Percentiles rank a stretch among this genome's conserved stretches.
phyloP scores from a whole-genome alignment of 2,888 invertebrate species.

The Trichogramma dendrolimi region DNA sequence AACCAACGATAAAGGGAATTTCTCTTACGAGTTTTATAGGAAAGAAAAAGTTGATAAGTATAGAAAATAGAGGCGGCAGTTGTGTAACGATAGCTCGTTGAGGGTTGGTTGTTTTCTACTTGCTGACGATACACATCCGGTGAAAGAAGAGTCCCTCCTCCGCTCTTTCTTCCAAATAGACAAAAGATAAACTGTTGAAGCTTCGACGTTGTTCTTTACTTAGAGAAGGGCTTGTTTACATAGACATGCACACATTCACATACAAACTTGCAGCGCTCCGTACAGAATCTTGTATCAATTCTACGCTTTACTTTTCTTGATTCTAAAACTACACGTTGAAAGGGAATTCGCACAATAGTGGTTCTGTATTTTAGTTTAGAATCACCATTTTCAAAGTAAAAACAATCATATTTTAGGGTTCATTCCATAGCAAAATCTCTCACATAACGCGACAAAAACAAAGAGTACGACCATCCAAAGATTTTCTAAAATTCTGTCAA shows the following conservation, averaged over 20 bases:
- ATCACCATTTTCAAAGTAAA: too few relatives aligned
- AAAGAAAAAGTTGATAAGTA: slow-evolving; percentile 5
- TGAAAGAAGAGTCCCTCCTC: background rate
- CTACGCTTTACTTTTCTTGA: slow-evolving; percentile 8
- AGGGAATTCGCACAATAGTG: too few relatives aligned
- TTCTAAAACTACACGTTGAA: too few relatives aligned
- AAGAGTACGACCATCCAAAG: too few relatives aligned
- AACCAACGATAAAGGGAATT: slow-evolving; percentile 21
- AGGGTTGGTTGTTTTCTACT: background rate
- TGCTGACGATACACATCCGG: background rate
- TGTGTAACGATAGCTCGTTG: slow-evolving; percentile 13
- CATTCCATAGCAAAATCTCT: too few relatives aligned
- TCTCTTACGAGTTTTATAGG: slow-evolving; percentile 3
- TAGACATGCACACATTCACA: slow-evolving; percentile 16
- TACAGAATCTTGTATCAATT: slow-evolving; percentile 8
- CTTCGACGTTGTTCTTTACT: slow-evolving; percentile 21
- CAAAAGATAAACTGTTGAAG: slow-evolving; percentile 16
- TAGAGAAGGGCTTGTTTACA: slow-evolving; percentile 15
- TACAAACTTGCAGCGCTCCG: slow-evolving; percentile 12
- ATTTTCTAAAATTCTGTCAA: too few relatives aligned
- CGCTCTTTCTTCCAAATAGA: background rate
- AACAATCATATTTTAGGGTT: too few relatives aligned
- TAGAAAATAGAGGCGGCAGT: slow-evolving; percentile 3
- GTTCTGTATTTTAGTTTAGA: too few relatives aligned
- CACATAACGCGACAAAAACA: too few relatives aligned